Conservation (phyloP, 1,140 invertebrate genomes). For the Goniozus legneri region DNA sequence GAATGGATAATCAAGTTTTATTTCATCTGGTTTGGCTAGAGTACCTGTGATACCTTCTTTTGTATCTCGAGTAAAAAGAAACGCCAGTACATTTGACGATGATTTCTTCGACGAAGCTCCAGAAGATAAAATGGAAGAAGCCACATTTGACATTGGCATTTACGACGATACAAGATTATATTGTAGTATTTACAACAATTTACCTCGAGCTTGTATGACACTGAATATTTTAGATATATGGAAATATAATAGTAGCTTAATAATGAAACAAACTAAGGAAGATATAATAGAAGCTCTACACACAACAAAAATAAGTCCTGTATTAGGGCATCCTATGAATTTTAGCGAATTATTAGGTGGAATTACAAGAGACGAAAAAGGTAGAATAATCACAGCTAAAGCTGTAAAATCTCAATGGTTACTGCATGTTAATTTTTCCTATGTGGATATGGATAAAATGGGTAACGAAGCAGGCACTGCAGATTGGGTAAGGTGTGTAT, state of each 20-base stretch:
- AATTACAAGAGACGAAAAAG: conserved; percentile 56
- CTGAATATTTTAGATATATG: conserved; percentile 70
- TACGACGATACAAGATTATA: conserved; percentile 56
- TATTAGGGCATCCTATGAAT: conserved; percentile 63
- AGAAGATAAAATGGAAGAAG: conserved; percentile 19
- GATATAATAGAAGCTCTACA: conserved; percentile 65
- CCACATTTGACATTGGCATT: conserved; percentile 55
- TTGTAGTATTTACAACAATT: conserved; percentile 57
- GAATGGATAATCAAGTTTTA: too few species aligned
- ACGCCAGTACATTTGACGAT: conserved; percentile 22
- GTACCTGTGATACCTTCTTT: conserved; percentile 39
- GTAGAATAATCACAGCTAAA: conserved; percentile 62
- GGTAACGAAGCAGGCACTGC: conserved; percentile 70
- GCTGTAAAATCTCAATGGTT: conserved; percentile 64
- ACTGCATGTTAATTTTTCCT: conserved; percentile 64
- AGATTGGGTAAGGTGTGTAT: conserved; percentile 61
- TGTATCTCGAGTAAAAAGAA: conserved; percentile 24
- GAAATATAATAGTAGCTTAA: conserved; percentile 58
- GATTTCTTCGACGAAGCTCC: conserved; percentile 43
- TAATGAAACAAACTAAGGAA: conserved; percentile 57
- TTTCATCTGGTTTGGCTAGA: conserved; percentile 24
- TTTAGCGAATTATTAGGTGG: conserved; percentile 65
- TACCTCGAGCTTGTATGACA: conserved; percentile 60
- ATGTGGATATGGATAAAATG: conserved; percentile 61
- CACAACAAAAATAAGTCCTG: conserved; percentile 58